Conservation (phyloP, 2,888 invertebrate species). For the Trichogramma evanescens region DNA sequence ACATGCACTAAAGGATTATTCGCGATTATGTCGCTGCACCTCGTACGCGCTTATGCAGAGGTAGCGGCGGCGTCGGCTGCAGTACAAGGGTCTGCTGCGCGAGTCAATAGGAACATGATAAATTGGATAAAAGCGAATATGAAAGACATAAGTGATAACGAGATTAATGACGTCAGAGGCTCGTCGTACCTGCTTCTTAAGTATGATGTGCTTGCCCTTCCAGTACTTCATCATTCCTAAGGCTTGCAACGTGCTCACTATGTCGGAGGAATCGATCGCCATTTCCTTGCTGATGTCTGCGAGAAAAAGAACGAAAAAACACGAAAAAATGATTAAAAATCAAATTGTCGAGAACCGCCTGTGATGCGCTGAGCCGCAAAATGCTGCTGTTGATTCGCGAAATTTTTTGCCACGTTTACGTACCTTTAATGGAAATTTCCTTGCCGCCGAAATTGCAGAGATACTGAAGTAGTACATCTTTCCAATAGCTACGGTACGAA, state of each 20-base stretch:
- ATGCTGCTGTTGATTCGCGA: constrained; percentile 1
- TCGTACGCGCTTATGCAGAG: too few species aligned
- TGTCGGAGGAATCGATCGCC: constrained; percentile 95
- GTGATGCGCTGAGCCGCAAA: not conserved
- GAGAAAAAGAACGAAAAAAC: constrained; percentile 18
- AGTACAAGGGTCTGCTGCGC: too few species aligned
- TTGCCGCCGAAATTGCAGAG: constrained; percentile 83
- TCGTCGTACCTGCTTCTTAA: constrained; percentile 76
- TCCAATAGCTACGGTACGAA: constrained; percentile 98
- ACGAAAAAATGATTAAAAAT: not conserved
- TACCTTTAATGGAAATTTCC: constrained; percentile 84
- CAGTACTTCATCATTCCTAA: constrained; percentile 98
- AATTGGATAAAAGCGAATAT: constrained; percentile 6
- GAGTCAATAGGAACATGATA: not conserved
- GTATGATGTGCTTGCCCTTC: constrained; percentile 95
- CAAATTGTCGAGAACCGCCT: not conserved
- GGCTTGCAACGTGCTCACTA: constrained; percentile 93
- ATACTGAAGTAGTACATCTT: constrained; percentile 86
- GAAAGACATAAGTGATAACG: constrained; percentile 8
- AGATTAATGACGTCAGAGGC: constrained; percentile 14
- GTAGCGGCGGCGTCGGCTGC: too few species aligned
- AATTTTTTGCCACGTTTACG: not conserved
- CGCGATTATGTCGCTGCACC: too few species aligned
- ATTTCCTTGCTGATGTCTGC: constrained; percentile 75
- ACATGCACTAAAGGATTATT: too few species aligned